phyloP scores from a whole-genome alignment of 2,888 invertebrate genomes.

The Troides oblongomaculatus region DNA sequence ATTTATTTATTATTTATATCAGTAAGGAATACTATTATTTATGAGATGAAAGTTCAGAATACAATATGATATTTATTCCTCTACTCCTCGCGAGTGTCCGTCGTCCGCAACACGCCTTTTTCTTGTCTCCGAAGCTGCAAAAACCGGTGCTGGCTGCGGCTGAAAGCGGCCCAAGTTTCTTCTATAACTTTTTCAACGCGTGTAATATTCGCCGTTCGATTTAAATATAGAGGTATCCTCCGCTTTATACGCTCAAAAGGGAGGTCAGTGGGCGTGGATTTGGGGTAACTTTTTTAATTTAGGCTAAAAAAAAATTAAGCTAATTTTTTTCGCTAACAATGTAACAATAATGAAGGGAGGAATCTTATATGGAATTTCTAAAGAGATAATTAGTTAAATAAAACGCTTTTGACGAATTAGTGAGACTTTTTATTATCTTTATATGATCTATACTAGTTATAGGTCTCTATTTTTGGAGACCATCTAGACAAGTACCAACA shows the following conservation, averaged over 20 bases:
- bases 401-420: neutral
- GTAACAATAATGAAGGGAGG: constrained; percentile 6
- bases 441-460: too few relatives aligned
- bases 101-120: constrained; percentile 43
- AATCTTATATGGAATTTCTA: neutral
- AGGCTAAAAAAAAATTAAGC: constrained; percentile 4
- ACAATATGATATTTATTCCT: neutral
- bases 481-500: too few relatives aligned
- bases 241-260: constrained; percentile 11
- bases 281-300: constrained; percentile 16
- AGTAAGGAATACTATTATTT: neutral
- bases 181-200: constrained; percentile 27
- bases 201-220: constrained; percentile 17
- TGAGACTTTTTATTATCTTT: neutral
- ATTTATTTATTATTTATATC: too few relatives aligned
- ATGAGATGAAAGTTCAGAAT: neutral
- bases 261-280: constrained; percentile 9
- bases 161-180: constrained; percentile 22
- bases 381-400: constrained; percentile 1
- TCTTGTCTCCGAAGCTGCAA: constrained; percentile 43
- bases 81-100: constrained; percentile 8
- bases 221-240: constrained; percentile 1
- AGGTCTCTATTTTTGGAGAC: too few relatives aligned
- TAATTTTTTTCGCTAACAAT: constrained; percentile 2
- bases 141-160: constrained; percentile 39